Conservation (phyloP, 2,888 invertebrate genomes). For the Zygogramma bicolorata region DNA sequence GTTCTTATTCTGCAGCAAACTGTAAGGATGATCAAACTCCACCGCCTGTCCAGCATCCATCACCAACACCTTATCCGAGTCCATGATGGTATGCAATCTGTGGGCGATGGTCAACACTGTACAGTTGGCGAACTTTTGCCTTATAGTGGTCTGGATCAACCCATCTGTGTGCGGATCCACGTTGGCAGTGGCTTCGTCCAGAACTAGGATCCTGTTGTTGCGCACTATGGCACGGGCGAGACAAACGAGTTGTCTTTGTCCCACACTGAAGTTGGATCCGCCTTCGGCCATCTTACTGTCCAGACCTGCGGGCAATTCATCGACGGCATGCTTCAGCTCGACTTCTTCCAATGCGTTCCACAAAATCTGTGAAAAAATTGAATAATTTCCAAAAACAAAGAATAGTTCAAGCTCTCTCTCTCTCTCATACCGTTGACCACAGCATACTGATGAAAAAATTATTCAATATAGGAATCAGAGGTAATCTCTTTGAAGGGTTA, state of each 20-base stretch:
- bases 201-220: slow-evolving; percentile 59
- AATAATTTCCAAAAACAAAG: neutral
- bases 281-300: slow-evolving; percentile 82
- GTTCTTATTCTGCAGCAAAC: slow-evolving; percentile 68
- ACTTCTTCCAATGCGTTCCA: slow-evolving; percentile 88
- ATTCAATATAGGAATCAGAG: too few species aligned
- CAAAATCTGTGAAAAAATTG: slow-evolving; percentile 64
- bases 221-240: slow-evolving; percentile 75
- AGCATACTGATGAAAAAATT: too few species aligned
- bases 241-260: slow-evolving; percentile 77
- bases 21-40: slow-evolving; percentile 83
- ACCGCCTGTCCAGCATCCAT: slow-evolving; percentile 82
- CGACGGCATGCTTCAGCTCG: slow-evolving; percentile 74
- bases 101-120: slow-evolving; percentile 89
- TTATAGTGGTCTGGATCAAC: slow-evolving; percentile 81
- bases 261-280: slow-evolving; percentile 65
- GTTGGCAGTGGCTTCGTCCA: slow-evolving; percentile 84
- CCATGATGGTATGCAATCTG: slow-evolving; percentile 87
- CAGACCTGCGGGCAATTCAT: slow-evolving; percentile 69
- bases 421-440: too few species aligned
- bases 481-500: too few species aligned
- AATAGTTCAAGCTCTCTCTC: neutral
- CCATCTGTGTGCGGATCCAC: slow-evolving; percentile 84
- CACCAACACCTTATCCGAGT: slow-evolving; percentile 84
- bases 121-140: slow-evolving; percentile 79